Evolutionary conservation across 2,888 invertebrate genomes (phyloP).

Genomic region (Zaprionus lineosus): DNA sequence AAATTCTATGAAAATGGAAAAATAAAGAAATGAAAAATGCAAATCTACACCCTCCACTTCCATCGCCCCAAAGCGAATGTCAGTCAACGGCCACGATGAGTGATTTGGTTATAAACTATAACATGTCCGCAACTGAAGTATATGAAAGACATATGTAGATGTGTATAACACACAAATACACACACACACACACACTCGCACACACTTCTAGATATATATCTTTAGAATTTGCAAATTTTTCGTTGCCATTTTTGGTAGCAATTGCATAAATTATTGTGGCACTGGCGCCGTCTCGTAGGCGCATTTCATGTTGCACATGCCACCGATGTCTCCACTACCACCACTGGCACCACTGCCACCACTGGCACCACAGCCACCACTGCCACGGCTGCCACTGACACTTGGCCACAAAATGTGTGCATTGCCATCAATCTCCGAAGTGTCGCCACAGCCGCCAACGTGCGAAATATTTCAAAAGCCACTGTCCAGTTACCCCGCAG

Average conservation of each 20-base stretch:
- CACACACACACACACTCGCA: neutral
- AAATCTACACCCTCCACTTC: no score
- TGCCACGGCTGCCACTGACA: neutral
- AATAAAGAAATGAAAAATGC: neutral
- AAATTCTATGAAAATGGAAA: constrained; percentile 4
- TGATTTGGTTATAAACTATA: constrained; percentile 51
- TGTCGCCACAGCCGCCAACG: constrained; percentile 45
- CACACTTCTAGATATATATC: constrained; percentile 20
- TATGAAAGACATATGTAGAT: neutral
- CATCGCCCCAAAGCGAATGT: constrained; percentile 18
- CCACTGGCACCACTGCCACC: no score
- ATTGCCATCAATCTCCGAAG: constrained; percentile 63
- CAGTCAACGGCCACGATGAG: constrained; percentile 27
- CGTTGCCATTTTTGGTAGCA: constrained; percentile 44
- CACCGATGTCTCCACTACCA: no score
- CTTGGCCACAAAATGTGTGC: constrained; percentile 3
- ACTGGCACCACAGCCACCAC: no score
- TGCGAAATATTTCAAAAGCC: constrained; percentile 34
- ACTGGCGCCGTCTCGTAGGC: constrained; percentile 61
- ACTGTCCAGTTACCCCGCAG: neutral
- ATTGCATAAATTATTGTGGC: constrained; percentile 59
- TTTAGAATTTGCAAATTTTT: constrained; percentile 43
- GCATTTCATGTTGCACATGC: constrained; percentile 39
- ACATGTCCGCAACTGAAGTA: constrained; percentile 31
- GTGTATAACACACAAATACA: neutral